Conservation (phyloP, 2,113 vertebrate genomes). For the Heterotilapia buettikoferi region DNA sequence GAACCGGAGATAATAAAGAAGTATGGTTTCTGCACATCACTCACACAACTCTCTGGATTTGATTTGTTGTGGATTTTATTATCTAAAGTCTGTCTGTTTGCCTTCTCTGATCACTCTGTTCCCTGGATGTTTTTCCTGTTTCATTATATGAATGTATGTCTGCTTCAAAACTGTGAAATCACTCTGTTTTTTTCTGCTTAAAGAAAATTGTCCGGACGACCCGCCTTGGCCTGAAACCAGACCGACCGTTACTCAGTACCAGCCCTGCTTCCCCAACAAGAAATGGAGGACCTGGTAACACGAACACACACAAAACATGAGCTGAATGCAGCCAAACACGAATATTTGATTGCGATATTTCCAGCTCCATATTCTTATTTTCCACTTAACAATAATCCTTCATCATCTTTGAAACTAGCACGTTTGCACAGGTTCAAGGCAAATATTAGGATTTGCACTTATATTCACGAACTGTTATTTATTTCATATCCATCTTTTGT, state of each 20-base stretch:
- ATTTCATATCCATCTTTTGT: neutral
- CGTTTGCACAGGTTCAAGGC: neutral
- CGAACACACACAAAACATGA: neutral
- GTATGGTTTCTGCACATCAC: neutral
- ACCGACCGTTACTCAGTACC: constrained; percentile 63
- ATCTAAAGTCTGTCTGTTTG: neutral
- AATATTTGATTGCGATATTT: neutral
- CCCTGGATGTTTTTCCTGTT: neutral
- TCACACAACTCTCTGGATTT: neutral
- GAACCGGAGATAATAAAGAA: neutral
- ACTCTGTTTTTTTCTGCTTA: neutral
- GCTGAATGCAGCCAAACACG: neutral
- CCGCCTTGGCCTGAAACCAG: constrained; percentile 78
- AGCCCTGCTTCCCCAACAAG: constrained; percentile 78
- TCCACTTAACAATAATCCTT: neutral
- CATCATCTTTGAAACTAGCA: neutral
- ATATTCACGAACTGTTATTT: neutral
- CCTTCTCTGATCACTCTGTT: neutral
- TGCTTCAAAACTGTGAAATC: neutral
- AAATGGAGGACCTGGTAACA: constrained; percentile 83
- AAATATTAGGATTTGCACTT: neutral
- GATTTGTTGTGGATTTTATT: neutral
- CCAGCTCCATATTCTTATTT: neutral
- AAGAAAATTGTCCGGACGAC: constrained; percentile 78
- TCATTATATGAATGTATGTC: neutral